Evolutionary conservation across 2,113 vertebrate species (phyloP).

Genomic region (Passerina amoena): DNA sequence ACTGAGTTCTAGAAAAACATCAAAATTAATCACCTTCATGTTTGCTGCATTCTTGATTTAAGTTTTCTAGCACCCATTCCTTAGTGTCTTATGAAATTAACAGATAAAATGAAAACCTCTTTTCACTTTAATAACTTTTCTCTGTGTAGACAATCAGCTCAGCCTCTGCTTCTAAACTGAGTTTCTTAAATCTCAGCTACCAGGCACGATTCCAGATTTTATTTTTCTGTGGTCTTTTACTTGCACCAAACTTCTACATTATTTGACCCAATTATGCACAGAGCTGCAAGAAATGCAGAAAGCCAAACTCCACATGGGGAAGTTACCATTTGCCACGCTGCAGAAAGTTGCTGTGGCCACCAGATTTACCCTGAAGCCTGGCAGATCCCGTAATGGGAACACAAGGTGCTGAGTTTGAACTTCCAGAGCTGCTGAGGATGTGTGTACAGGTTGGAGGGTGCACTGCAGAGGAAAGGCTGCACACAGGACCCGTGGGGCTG

Average conservation of each 20-base stretch:
- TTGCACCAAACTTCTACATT: not conserved
- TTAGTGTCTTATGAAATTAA: not conserved
- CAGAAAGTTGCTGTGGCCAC: not conserved
- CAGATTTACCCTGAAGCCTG: not conserved
- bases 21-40: not conserved
- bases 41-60: not conserved
- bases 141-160: not conserved
- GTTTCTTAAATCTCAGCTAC: not conserved
- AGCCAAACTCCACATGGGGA: fast-evolving
- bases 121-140: slow-evolving; percentile 6
- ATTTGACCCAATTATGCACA: not conserved
- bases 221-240: not conserved
- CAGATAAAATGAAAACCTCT: slow-evolving; percentile 22
- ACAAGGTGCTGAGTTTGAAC: not conserved
- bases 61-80: slow-evolving; percentile 7
- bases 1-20: not conserved
- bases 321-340: fast-evolving
- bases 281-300: not conserved
- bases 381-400: not conserved
- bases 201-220: not conserved
- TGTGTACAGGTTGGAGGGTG: not conserved
- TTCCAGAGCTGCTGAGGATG: not conserved
- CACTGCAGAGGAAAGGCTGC: not conserved
- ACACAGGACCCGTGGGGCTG: fast-evolving
- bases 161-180: not conserved